Evolutionary conservation across 2,113 vertebrate genomes (phyloP), one percentile per base, ranked within the genome.

Genomic region (Uria aalge): DNA sequence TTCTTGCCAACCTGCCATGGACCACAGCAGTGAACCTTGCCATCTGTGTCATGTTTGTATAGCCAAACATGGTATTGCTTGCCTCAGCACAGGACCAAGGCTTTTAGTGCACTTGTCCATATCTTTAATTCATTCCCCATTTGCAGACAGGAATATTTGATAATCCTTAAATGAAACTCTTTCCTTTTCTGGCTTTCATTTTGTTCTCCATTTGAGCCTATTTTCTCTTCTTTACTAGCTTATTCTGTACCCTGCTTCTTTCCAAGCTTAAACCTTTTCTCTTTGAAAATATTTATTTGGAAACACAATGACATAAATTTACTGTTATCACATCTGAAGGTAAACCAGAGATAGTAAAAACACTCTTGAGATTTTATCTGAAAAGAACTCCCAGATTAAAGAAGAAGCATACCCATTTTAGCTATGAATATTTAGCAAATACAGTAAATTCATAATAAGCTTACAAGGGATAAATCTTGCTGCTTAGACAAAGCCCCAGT

Each of bases 371-470:
- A 76, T 69, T 92, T 94, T 56, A 52, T 43, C 48, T 88, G 62
- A 66, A 83, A 79, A 64, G 12, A 76, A 48, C 18, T 57, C 66
- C 5, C 29, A 59, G 55, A 84, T 88, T 50, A 86, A 83, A 94
- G 45, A 89, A 67, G 16, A 2, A 71, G 8, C 30, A 85, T 67
- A 63, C 24, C 50, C 17, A 3, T 80, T 94, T 94, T 85, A 83
- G 18, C 38, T 69, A 47, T 50, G 41, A 94, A 77, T 92, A 84
- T 94, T 84, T 83, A 92, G n/a, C 72, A 95, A 84, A 84, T 53
- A 62, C 50, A 81, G 68, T 36, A 95, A 88, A 63, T 86, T 84
- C 13, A 26, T 77, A 92, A 69, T 73, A 63, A 77, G 26, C 38
- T 86, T 92, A 81, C 50, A 63, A 79, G 21, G 43, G 7, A 55